phyloP scores from a whole-genome alignment of 2,797 vertebrate genomes.

The Botia kubotai region DNA sequence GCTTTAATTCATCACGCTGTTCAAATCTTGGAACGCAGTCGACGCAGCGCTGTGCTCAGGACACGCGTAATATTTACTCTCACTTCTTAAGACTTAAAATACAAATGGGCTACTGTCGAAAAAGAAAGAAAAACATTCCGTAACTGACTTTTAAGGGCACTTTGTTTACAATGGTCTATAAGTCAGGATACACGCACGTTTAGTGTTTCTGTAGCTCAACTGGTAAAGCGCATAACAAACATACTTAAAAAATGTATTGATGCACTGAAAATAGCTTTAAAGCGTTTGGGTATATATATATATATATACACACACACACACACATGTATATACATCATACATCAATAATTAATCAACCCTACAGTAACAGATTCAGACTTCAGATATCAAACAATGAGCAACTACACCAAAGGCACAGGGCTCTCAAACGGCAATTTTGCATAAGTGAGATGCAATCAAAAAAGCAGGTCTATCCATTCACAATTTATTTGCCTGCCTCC shows the following conservation, averaged over 20 bases:
- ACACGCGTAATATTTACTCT: slow-evolving; percentile 16
- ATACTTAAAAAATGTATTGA: neutral
- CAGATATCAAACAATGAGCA: neutral
- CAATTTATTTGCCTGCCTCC: slow-evolving; percentile 13
- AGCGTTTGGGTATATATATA: neutral
- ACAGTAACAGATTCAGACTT: neutral
- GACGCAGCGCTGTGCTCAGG: neutral
- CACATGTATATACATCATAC: too few relatives aligned
- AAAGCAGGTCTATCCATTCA: slow-evolving; percentile 16
- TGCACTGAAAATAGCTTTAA: neutral
- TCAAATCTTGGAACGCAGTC: neutral
- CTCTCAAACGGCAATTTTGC: slow-evolving; percentile 3
- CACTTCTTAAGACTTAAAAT: slow-evolving; percentile 7
- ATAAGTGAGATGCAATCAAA: slow-evolving; percentile 19
- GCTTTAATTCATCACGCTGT: neutral
- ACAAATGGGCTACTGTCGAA: neutral
- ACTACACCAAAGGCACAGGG: slow-evolving; percentile 12
- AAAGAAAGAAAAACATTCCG: neutral
- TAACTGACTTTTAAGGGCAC: neutral
- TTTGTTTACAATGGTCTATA: neutral
- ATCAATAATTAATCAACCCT: neutral
- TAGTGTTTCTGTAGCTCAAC: neutral
- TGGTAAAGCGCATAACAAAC: neutral
- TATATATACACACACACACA: too few relatives aligned
- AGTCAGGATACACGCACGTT: neutral